Percentiles rank a stretch among this genome's conserved stretches.
Evolutionary conservation across 2,113 vertebrate genomes (phyloP).

Genomic region (Sander vitreus): DNA sequence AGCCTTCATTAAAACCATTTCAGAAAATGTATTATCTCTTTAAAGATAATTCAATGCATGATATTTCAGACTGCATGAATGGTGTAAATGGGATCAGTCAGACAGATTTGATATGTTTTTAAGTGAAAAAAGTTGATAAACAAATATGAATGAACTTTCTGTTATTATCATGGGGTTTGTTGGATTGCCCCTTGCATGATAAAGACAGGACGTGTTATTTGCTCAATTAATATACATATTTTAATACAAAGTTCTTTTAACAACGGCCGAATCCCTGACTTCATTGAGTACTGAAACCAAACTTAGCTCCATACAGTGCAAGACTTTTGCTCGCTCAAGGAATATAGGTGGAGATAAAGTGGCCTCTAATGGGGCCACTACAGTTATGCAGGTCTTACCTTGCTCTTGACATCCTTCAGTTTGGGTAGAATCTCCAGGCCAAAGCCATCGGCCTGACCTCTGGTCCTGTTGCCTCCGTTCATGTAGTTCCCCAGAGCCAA

Average conservation of each 20-base stretch:
- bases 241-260: too few species aligned
- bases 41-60: background rate
- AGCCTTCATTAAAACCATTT: background rate
- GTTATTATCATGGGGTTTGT: background rate
- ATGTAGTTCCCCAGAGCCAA: slow-evolving; percentile 97
- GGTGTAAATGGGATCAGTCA: background rate
- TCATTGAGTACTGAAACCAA: too few species aligned
- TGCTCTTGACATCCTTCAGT: slow-evolving; percentile 97
- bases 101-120: background rate
- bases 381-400: slow-evolving; percentile 79
- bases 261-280: too few species aligned
- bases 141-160: background rate
- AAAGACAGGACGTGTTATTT: background rate
- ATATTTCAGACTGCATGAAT: background rate
- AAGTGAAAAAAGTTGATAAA: background rate
- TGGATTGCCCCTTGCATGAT: background rate
- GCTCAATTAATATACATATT: too few species aligned
- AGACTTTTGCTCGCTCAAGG: too few species aligned
- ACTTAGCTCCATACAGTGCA: too few species aligned
- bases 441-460: slow-evolving; percentile 97
- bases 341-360: too few species aligned
- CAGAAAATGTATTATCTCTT: background rate
- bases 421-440: slow-evolving; percentile 96
- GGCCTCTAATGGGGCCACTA: background rate
- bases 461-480: slow-evolving; percentile 93